phyloP scores from a whole-genome alignment of 2,888 invertebrate species.

The Gerris lacustris region DNA sequence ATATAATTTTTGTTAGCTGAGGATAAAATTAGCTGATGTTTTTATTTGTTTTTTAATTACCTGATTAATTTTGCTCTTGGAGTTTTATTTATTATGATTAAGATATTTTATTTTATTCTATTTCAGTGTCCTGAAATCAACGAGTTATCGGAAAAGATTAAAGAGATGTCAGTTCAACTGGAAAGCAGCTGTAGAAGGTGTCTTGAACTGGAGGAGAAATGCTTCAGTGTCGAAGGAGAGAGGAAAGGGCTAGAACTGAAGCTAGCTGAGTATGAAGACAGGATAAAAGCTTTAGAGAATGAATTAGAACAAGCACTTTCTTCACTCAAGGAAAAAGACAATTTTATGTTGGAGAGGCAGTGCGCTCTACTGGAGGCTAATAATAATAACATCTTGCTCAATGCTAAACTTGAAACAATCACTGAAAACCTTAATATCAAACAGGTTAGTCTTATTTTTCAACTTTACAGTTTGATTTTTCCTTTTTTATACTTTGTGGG shows the following conservation, averaged over 20 bases:
- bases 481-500: too few relatives aligned
- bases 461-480: too few relatives aligned
- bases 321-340: slow-evolving; percentile 26
- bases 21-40: too few relatives aligned
- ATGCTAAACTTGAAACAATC: slow-evolving; percentile 16
- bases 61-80: too few relatives aligned
- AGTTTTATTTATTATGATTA: too few relatives aligned
- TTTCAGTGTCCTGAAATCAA: background rate
- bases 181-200: slow-evolving; percentile 5
- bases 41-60: too few relatives aligned
- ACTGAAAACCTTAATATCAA: slow-evolving; percentile 9
- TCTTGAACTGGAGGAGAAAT: slow-evolving; percentile 30
- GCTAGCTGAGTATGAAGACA: slow-evolving; percentile 27
- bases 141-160: background rate
- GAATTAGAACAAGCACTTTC: slow-evolving; percentile 31
- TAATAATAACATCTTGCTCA: slow-evolving; percentile 20
- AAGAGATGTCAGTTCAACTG: slow-evolving; percentile 12
- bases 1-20: too few relatives aligned
- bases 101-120: background rate
- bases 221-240: slow-evolving; percentile 26
- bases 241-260: slow-evolving; percentile 25
- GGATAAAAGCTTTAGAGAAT: slow-evolving; percentile 33
- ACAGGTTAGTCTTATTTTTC: background rate
- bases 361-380: slow-evolving; percentile 24
- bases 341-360: slow-evolving; percentile 27